Evolutionary conservation across 1,140 invertebrate genomes (phyloP), one percentile per base, ranked within the genome.

Genomic region (Drosophila lacertosa): DNA sequence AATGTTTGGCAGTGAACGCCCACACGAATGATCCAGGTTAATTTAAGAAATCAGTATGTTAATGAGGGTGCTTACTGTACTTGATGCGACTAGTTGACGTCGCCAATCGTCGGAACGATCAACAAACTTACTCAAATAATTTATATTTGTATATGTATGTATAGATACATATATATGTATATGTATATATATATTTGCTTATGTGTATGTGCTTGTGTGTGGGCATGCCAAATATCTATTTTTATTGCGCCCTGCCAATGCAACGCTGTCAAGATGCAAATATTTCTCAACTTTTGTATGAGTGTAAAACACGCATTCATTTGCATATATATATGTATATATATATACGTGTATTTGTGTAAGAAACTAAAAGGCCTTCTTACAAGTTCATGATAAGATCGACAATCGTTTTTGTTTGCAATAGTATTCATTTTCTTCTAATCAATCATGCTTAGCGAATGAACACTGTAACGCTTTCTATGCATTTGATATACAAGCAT

Each of bases 221-320:
- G 16, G 9, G n/a, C 50, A 39, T 53, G 50, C 35, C 35, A 54
- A 40, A 26, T 26, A 24, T 40, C 33, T 54, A 40, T 54, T 54
- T 54, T 5, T 40, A 54, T 54, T 22, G 13, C 48, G 11, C 11
- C 48, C 48, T 22, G 20, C 29, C 9, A 2, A 22, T 35, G 16
- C 29, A 35, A 37, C 20, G 32, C 20, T 11, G 7, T 54, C n/a
- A 54, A 54, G 22, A 24, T 11, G 7, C 22, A 10, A 5, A 16
- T 4, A 15, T 50, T 4, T 39, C 15, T 35, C 9, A 29, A 35
- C n/a, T 26, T 7, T 26, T 26, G 5, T 29, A 29, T 29, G 26
- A 9, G 1, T 1, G 26, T 2, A 29, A 5, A 26, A 26, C 24
- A 26, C 22, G 22, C n/a, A n/a, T n/a, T n/a, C n/a, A n/a, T n/a